Percentiles rank a stretch among this genome's conserved stretches.
Conservation (phyloP, 2,888 invertebrate species). For the Drosophila mimetica region DNA sequence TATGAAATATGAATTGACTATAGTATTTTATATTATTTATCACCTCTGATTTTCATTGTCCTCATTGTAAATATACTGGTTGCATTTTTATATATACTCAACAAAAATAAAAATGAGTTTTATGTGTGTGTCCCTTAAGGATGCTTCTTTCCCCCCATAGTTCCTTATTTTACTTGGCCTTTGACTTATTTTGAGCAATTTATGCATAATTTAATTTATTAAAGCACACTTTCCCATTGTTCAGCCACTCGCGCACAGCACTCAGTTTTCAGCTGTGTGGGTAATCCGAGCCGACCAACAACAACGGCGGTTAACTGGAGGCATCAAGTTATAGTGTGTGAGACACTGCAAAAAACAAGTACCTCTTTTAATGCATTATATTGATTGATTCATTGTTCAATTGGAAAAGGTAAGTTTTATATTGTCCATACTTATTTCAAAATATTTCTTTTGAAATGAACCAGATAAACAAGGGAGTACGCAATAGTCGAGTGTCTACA, state of each 20-base stretch:
- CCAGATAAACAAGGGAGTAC: too few species aligned
- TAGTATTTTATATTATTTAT: neutral
- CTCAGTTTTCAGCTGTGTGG: slow-evolving; percentile 25
- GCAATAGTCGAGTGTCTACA: too few species aligned
- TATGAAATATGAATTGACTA: neutral
- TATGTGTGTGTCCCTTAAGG: neutral
- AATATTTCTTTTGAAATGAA: too few species aligned
- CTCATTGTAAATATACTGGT: neutral
- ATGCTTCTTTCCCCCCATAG: neutral
- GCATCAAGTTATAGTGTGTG: slow-evolving; percentile 42
- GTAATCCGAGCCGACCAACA: slow-evolving; percentile 55
- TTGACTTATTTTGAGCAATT: slow-evolving; percentile 27
- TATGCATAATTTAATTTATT: slow-evolving; percentile 25
- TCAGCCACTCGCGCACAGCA: slow-evolving; percentile 30
- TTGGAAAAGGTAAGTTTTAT: too few species aligned
- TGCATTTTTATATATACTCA: neutral
- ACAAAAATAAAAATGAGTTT: too few species aligned
- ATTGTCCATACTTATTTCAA: too few species aligned
- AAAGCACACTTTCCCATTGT: slow-evolving; percentile 23
- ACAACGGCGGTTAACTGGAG: slow-evolving; percentile 12
- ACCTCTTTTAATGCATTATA: too few species aligned
- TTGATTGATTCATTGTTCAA: too few species aligned
- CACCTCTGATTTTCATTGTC: too few species aligned
- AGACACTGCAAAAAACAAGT: slow-evolving; percentile 12
- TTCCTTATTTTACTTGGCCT: neutral